Conservation (phyloP, 2,113 vertebrate species). For the Nycticorax nycticorax region DNA sequence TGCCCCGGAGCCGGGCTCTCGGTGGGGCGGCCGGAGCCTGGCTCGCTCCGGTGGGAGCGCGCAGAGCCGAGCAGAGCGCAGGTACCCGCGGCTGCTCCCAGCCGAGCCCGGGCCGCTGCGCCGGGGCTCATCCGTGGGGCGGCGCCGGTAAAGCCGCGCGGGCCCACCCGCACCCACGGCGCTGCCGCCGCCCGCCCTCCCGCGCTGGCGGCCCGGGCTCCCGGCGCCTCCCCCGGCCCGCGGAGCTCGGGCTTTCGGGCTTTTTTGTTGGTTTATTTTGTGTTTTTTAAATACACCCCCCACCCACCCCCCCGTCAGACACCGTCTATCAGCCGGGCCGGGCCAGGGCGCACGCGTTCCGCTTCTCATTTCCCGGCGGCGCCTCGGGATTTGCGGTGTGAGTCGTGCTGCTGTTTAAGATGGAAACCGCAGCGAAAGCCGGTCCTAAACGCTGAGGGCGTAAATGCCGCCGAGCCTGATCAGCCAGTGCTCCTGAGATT, state of each 20-base stretch:
- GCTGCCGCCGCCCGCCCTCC: not conserved
- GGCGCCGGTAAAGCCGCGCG: not conserved
- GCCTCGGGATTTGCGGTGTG: not conserved
- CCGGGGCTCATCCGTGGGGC: not conserved
- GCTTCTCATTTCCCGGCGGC: not conserved
- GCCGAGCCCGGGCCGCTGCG: not conserved
- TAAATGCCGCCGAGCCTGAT: not conserved
- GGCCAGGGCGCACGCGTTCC: not conserved
- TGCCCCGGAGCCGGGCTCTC: not conserved
- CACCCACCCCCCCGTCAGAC: not conserved
- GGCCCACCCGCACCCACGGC: not conserved
- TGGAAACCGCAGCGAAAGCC: not conserved
- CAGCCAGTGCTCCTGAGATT: fast-evolving
- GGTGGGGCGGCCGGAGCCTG: not conserved
- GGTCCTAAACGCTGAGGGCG: not conserved
- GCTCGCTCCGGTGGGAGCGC: not conserved
- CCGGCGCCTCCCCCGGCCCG: not conserved
- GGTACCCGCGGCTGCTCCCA: too few relatives aligned
- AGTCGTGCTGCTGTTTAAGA: not conserved
- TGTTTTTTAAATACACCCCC: not conserved
- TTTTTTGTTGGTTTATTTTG: not conserved
- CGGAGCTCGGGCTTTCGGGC: not conserved
- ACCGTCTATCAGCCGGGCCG: not conserved
- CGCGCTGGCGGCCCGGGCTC: not conserved
- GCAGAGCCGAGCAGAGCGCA: too few relatives aligned